Conservation (phyloP, 2,888 invertebrate species). For the Hirtodrosophila cameraria region DNA sequence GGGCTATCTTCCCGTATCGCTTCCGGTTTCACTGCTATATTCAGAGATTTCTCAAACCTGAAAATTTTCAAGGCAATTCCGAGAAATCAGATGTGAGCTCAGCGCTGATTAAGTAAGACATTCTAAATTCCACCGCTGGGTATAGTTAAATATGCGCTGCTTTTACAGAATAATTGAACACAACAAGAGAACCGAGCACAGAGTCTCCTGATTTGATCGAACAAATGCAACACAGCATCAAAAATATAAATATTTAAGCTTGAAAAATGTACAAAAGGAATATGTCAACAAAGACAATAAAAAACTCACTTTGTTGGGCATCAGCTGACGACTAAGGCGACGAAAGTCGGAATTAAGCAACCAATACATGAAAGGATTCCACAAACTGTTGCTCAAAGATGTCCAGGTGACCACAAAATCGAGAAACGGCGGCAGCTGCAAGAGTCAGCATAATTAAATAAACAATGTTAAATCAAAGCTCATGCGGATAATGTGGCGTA, state of each 20-base stretch:
- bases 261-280: neutral
- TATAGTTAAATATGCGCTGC: no score
- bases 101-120: no score
- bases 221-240: neutral
- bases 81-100: no score
- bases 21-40: no score
- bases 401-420: conserved; percentile 95
- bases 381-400: conserved; percentile 94
- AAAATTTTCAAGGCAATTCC: no score
- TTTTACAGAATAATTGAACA: neutral
- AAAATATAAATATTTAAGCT: neutral
- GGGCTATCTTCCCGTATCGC: no score
- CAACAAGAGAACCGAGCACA: neutral
- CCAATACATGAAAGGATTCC: conserved; percentile 96
- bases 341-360: conserved; percentile 93
- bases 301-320: conserved; percentile 89
- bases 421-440: conserved; percentile 90
- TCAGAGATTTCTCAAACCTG: no score
- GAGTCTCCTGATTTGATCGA: no score
- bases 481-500: conserved; percentile 31
- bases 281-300: neutral
- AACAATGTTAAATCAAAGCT: conserved; percentile 24
- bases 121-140: no score
- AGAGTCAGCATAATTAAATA: conserved; percentile 1
- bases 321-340: conserved; percentile 90